Evolutionary conservation across 1,140 invertebrate genomes (phyloP).

Genomic region (Orussus abietinus): DNA sequence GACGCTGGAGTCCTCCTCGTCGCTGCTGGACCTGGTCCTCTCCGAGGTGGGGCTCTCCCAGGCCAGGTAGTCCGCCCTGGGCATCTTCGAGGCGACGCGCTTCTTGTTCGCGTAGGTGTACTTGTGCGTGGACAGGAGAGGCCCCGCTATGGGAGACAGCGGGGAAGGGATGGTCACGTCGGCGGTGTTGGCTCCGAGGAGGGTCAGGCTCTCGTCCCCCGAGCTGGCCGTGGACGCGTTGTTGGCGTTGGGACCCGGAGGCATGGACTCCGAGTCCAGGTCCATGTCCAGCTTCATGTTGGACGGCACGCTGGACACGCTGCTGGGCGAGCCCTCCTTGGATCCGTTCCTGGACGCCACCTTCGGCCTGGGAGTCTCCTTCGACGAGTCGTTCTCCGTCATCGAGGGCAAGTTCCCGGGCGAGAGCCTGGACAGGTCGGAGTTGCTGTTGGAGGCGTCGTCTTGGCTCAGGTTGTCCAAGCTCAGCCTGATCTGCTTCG

Average conservation of each 20-base stretch:
- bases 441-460: constrained; percentile 43
- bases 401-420: constrained; percentile 26
- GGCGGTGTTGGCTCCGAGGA: constrained; percentile 37
- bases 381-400: constrained; percentile 32
- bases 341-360: constrained; percentile 37
- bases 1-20: constrained; percentile 29
- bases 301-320: constrained; percentile 35
- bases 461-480: constrained; percentile 46
- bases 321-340: constrained; percentile 43
- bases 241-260: constrained; percentile 34
- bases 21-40: constrained; percentile 33
- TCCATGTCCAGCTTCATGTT: constrained; percentile 44
- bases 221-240: constrained; percentile 40
- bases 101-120: constrained; percentile 50
- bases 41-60: constrained; percentile 43
- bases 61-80: constrained; percentile 33
- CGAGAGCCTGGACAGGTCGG: constrained; percentile 40
- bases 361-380: constrained; percentile 30
- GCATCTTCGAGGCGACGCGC: constrained; percentile 30
- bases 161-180: constrained; percentile 47
- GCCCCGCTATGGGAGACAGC: constrained; percentile 45
- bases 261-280: constrained; percentile 38
- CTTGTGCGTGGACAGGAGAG: constrained; percentile 46
- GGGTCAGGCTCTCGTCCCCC: constrained; percentile 40
- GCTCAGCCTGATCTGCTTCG: constrained; percentile 37